Base-by-base conservation (phyloP, 2,113 vertebrate genomes). In the Castor canadensis region DNA sequence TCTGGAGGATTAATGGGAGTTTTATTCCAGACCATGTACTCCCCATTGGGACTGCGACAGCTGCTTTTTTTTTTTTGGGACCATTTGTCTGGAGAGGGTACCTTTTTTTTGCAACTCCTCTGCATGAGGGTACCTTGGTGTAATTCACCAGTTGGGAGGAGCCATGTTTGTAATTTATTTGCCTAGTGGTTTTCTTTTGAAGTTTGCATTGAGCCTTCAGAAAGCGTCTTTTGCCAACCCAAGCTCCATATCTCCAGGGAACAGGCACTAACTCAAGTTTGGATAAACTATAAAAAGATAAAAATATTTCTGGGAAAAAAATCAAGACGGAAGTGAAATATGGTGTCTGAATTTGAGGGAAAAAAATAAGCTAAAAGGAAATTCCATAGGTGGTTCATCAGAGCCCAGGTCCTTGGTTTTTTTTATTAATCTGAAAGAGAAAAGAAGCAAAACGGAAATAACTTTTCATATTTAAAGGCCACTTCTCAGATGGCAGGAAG, bases 281-380 rank as follows among this genome's bases (percentile, higher is more conserved):
- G 80, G 66, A 83, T 85, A 72, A 88, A 96, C 85, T 87, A 54
- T 56, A 89, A 93, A 96, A 94, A 96, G 72, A 86, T 84, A 95
- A 96, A 97, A 94, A 85, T 95, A 95, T 96, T 95, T 95, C 94
- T 93, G 92, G 66, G 66, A 56, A 94, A 94, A 95, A 95, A 85
- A 71, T 88, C 81, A 95, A 95, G 71, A 72, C 84, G 56, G 95
- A 94, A 97, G 81, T 94, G 71, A 87, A 96, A 92, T 91, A 72
- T 3, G 66, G 64, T 87, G 64, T 87, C 86, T 87, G 95, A 83
- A 97, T 95, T 97, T 97, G 94, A 83, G 94, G 69, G 93, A n/a
- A 77, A 96, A 95, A 97, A 95, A 92, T 83, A 94, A 94, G 77
- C 92, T 69, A 76, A 94, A 95, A 96, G 96, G 96, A 97, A 97